Conservation (phyloP, 2,113 vertebrate genomes). For the Larimichthys polyactis region DNA sequence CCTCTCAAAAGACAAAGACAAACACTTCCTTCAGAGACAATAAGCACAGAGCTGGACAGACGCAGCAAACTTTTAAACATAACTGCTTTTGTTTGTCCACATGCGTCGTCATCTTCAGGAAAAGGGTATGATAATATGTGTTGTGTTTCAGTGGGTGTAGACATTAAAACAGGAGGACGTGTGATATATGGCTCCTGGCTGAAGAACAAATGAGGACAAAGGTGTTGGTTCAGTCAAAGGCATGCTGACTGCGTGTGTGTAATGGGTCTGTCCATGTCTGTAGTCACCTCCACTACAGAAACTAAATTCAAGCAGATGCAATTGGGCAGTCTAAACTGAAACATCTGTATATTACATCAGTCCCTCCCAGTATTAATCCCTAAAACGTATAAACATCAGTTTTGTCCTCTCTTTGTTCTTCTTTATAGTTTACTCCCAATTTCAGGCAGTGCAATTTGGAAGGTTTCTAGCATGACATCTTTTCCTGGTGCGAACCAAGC, state of each 20-base stretch:
- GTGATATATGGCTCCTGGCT: background rate
- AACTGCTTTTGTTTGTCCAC: background rate
- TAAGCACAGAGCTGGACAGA: background rate
- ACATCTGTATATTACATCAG: background rate
- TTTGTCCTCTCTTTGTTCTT: slow-evolving; percentile 11
- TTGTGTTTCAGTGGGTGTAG: slow-evolving; percentile 48
- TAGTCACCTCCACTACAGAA: background rate
- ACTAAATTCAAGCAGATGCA: background rate
- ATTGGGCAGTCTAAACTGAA: background rate
- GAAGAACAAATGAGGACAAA: background rate
- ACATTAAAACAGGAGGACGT: background rate
- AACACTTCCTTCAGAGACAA: slow-evolving; percentile 6
- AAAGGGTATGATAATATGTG: slow-evolving; percentile 6
- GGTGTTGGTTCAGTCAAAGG: background rate
- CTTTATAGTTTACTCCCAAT: background rate
- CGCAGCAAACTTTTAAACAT: background rate
- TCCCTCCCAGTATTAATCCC: background rate
- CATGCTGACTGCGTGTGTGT: background rate
- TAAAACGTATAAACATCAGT: background rate
- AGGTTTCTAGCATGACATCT: slow-evolving; percentile 26
- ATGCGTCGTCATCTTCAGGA: slow-evolving; percentile 6
- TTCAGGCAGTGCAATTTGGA: slow-evolving; percentile 47
- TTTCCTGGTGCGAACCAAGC: slow-evolving; percentile 15
- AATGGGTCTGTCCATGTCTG: background rate
- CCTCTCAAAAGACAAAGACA: background rate